Base-by-base conservation (phyloP, 2,797 vertebrate species). In the Selene dorsalis region DNA sequence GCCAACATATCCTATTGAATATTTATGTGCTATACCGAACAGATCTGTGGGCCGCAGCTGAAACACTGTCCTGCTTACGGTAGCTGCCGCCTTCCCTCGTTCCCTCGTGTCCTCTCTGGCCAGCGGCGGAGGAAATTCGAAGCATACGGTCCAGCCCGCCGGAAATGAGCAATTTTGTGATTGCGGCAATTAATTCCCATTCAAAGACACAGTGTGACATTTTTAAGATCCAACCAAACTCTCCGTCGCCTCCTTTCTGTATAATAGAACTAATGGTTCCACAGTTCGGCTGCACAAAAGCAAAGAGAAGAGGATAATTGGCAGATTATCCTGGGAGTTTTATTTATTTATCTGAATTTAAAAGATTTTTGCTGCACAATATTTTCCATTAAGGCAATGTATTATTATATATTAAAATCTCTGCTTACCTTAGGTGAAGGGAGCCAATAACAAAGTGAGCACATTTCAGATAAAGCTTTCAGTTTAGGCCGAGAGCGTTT, bases 1-100 rank as follows among this genome's bases (percentile, higher is more conserved):
- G 88, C 75, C 71, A 79, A 70, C 79, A 73, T 75, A 80, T 86
- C 81, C 84, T 82, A 82, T 87, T 14, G 75, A 90, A 92, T 92
- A 91, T 92, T 89, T 87, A 90, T 88, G 84, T 76, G 72, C 82
- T 62, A 53, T 75, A 69, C 59, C 50, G 69, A 64, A 68, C 73
- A 74, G 81, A 79, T 90, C 75, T 79, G 66, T 60, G 74, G 60
- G 63, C 71, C 57, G 32, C 79, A 58, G 7, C 71, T 77, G 64
- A 81, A 83, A 68, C 56, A 39, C 32, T 41, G 39, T 66, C 59
- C 60, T 62, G 66, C 70, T 68, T 32, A 53, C 47, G 61, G 43
- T 26, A 59, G 22, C 59, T 26, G 45, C 57, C 41, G 55, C 41
- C 62, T 73, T 47, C 55, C n/a, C 59, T 55, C 4, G 41, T 43